phyloP scores from a whole-genome alignment of 2,888 invertebrate species.

The Drosophila lutescens region DNA sequence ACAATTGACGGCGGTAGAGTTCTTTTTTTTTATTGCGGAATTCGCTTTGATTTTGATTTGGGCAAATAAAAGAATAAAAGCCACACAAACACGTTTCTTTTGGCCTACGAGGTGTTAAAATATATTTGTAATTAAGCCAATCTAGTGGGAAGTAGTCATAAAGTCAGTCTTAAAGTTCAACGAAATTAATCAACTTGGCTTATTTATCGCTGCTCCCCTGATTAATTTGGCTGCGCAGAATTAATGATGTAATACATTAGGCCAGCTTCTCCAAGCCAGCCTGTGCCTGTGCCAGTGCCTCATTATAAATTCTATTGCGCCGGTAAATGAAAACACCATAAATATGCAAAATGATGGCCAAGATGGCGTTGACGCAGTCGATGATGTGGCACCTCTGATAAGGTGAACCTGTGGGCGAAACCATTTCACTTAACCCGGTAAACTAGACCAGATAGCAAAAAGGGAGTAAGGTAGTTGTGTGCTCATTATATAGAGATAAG shows the following conservation, averaged over 20 bases:
- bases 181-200: slow-evolving; percentile 44
- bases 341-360: slow-evolving; percentile 38
- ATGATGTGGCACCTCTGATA: slow-evolving; percentile 14
- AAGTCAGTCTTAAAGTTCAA: slow-evolving; percentile 37
- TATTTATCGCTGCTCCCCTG: slow-evolving; percentile 55
- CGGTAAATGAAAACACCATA: slow-evolving; percentile 36
- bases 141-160: slow-evolving; percentile 40
- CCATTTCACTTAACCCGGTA: slow-evolving; percentile 10
- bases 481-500: slow-evolving; percentile 25
- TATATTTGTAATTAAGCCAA: slow-evolving; percentile 61
- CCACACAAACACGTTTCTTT: slow-evolving; percentile 44
- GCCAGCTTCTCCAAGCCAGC: slow-evolving; percentile 23
- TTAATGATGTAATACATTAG: slow-evolving; percentile 72
- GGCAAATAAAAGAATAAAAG: slow-evolving; percentile 17
- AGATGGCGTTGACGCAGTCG: slow-evolving; percentile 30
- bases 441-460: slow-evolving; percentile 12
- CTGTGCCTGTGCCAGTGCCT: background rate
- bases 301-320: slow-evolving; percentile 55
- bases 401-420: slow-evolving; percentile 5
- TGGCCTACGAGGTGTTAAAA: slow-evolving; percentile 56
- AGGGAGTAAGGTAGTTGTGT: slow-evolving; percentile 4
- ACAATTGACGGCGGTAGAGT: slow-evolving; percentile 21
- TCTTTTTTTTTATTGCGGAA: slow-evolving; percentile 3
- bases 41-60: slow-evolving; percentile 28
- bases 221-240: slow-evolving; percentile 61